Base-by-base conservation (phyloP, 2,888 invertebrate genomes). In the Dicyrtomina minuta region DNA sequence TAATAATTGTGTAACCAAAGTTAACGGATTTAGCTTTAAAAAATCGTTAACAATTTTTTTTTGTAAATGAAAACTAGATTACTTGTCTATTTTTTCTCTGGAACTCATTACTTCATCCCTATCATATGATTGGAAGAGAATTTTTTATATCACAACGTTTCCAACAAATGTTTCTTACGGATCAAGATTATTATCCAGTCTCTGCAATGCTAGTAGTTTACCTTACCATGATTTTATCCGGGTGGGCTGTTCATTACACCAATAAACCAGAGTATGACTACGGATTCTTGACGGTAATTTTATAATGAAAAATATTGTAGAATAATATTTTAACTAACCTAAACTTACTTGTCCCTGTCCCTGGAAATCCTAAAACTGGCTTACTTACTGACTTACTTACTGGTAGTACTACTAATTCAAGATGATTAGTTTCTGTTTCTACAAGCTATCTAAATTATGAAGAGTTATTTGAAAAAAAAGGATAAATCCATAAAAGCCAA, bases 231-330 rank as follows among this genome's bases (percentile, higher is more conserved):
- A 46, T 62, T 62, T n/a, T 62, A 17, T 10, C 49, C 24, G 49
- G 49, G 13, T 62, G 3, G 4, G 62, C 62, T 24, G 20, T 62
- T 12, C 62, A 49, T 62, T 62, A 27, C 62, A 62, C 62, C 1
- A 44, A 46, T 33, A 3, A 17, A n/a, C 62, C 62, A 2, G 33
- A 22, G 13, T 62, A 49, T 44, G 62, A 51, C 13, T 13, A 22
- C 20, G 33, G 33, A 33, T 62, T 62, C 33, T n/a, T 15, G 8
- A 2, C 24, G 49, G 62, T 62, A 51, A 62, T n/a, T n/a, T n/a
- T n/a, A n/a, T n/a, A n/a, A n/a, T n/a, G n/a, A n/a, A n/a, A n/a
- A n/a, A n/a, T n/a, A n/a, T n/a, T n/a, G n/a, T n/a, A n/a, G n/a
- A n/a, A n/a, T n/a, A n/a, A n/a, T n/a, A n/a, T n/a, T n/a, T n/a